A percentile compares a stretch with the other conserved stretches of the same genome.
These are phyloP conservation scores for Simalia tracyae DNA, from an alignment of 2,797 vertebrate genomes.

Conservation along the genomic window DNA sequence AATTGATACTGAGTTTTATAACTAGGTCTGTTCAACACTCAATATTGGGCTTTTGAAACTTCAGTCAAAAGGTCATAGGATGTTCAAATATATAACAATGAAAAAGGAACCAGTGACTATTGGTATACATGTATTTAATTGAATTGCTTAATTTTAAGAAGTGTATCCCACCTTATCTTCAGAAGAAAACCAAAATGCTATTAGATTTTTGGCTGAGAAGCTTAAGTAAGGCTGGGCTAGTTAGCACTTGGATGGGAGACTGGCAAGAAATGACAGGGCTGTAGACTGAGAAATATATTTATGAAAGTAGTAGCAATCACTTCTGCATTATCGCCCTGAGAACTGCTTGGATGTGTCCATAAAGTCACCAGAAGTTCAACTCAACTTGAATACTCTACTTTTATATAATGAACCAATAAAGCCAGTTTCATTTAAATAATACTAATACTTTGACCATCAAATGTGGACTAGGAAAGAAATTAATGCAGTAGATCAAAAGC, in stretches of 20 bases:
- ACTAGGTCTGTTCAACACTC: background rate
- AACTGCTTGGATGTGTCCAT: background rate
- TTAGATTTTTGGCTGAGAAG: background rate
- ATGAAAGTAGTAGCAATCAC: background rate
- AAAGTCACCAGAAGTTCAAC: background rate
- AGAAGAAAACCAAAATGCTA: background rate
- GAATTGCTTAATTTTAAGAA: background rate
- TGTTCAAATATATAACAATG: background rate
- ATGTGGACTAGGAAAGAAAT: background rate
- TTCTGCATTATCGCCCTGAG: background rate
- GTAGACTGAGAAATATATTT: background rate
- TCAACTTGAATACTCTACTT: background rate
- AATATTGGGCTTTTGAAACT: background rate
- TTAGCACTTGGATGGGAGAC: background rate
- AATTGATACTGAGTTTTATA: background rate
- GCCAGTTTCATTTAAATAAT: background rate
- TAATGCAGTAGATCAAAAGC: background rate
- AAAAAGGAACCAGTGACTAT: background rate
- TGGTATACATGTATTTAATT: background rate
- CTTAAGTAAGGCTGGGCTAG: background rate
- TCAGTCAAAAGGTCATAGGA: background rate
- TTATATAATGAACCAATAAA: background rate
- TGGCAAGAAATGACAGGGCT: background rate
- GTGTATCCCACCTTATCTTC: background rate
- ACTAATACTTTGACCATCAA: background rate